A percentile compares a stretch with the other conserved stretches of the same genome.
phyloP scores from a whole-genome alignment of 2,797 vertebrate species.

The Enteromius viviparus region DNA sequence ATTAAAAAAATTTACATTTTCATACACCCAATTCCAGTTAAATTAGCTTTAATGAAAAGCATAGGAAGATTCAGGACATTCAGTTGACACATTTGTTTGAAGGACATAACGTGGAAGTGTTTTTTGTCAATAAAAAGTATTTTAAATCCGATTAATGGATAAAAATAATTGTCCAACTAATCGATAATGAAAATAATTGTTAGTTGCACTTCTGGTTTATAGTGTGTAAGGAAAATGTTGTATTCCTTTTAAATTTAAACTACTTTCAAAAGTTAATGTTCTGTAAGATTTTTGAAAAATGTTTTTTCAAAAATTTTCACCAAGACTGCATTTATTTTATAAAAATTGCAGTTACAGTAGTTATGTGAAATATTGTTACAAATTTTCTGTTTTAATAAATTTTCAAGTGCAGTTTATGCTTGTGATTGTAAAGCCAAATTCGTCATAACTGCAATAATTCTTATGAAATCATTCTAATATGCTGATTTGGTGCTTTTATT shows the following conservation, averaged over 20 bases:
- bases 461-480: background rate
- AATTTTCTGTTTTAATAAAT: background rate
- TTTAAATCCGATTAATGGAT: too few relatives aligned
- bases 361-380: background rate
- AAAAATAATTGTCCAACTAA: too few relatives aligned
- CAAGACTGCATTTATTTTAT: background rate
- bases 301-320: background rate
- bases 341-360: background rate
- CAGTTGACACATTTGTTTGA: too few relatives aligned
- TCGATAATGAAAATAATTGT: too few relatives aligned
- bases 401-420: background rate
- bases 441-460: background rate
- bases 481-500: background rate
- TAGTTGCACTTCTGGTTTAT: too few relatives aligned
- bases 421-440: background rate
- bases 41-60: too few relatives aligned
- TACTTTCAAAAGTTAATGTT: background rate
- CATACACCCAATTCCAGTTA: too few relatives aligned
- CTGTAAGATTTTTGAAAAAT: background rate
- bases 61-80: too few relatives aligned
- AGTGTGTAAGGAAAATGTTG: background rate
- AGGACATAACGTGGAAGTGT: too few relatives aligned
- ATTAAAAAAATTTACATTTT: too few relatives aligned
- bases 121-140: too few relatives aligned
- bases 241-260: background rate